A percentile compares a stretch with the other conserved stretches of the same genome.
phyloP scores from a whole-genome alignment of 2,113 vertebrate species.

The Mobula birostris region DNA sequence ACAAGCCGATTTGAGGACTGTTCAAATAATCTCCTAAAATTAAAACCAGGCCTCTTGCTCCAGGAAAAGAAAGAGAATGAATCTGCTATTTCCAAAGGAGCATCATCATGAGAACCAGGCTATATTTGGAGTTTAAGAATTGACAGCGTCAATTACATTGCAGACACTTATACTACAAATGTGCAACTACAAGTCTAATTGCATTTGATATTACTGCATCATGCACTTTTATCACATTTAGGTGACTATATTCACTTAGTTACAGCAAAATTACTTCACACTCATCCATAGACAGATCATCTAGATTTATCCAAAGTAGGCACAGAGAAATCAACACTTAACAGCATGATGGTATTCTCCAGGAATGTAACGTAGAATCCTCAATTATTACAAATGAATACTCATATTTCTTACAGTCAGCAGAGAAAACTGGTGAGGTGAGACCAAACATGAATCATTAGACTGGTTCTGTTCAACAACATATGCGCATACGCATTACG shows the following conservation, averaged over 20 bases:
- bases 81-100: neutral
- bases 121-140: neutral
- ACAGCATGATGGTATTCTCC: neutral
- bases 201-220: neutral
- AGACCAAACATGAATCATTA: neutral
- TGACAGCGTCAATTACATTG: neutral
- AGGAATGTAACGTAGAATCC: neutral
- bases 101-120: neutral
- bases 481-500: neutral
- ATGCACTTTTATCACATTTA: neutral
- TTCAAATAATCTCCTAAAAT: neutral
- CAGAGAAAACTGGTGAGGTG: neutral
- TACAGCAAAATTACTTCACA: neutral
- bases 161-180: neutral
- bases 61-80: neutral
- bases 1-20: neutral
- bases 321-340: neutral
- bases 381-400: neutral
- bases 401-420: neutral
- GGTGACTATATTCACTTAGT: neutral
- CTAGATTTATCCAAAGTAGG: neutral
- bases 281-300: neutral
- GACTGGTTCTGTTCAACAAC: neutral
- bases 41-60: neutral
- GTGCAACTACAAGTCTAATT: neutral